A percentile compares a stretch with the other conserved stretches of the same genome.
Conservation (phyloP, 2,113 vertebrate genomes). For the Stictonetta naevosa region DNA sequence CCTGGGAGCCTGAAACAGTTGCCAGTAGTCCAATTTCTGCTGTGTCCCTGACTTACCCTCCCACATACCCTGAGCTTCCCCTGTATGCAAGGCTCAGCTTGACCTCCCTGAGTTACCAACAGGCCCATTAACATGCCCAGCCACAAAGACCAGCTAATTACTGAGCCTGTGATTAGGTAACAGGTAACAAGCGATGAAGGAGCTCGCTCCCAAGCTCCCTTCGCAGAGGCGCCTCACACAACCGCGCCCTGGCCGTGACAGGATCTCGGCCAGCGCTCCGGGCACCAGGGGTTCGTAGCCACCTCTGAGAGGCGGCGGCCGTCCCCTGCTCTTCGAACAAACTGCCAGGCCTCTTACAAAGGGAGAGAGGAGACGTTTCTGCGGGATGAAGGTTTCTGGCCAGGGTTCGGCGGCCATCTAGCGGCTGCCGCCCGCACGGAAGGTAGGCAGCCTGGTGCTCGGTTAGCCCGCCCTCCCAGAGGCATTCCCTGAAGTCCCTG, state of each 20-base stretch:
- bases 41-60: background rate
- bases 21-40: background rate
- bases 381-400: background rate
- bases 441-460: background rate
- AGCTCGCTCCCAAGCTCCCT: background rate
- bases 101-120: background rate
- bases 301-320: accelerated
- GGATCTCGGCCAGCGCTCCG: no score
- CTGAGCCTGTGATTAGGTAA: background rate
- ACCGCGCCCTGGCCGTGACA: accelerated
- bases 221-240: accelerated
- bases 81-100: background rate
- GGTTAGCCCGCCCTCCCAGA: accelerated
- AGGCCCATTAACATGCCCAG: background rate
- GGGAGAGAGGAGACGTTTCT: no score
- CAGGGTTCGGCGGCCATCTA: background rate
- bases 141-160: background rate
- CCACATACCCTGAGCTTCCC: background rate
- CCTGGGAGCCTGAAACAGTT: background rate
- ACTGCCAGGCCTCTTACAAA: accelerated
- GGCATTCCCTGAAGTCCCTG: accelerated
- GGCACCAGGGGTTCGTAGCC: no score
- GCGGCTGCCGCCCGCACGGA: background rate
- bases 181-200: background rate
- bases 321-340: accelerated